phyloP scores from a whole-genome alignment of 2,797 vertebrate species.

The Crocodylus rhombifer region DNA sequence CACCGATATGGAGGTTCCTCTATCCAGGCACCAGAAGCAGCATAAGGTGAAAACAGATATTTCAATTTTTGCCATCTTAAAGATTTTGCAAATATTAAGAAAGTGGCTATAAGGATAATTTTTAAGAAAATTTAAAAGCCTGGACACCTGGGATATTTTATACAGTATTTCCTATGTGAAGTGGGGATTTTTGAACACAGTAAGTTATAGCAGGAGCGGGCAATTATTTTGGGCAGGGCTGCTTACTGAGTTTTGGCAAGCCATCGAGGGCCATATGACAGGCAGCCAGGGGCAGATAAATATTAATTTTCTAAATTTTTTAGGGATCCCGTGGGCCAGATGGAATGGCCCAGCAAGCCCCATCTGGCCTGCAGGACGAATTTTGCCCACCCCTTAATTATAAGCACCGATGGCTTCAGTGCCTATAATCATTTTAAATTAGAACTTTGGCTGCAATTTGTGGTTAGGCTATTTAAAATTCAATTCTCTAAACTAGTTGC shows the following conservation, averaged over 20 bases:
- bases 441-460: neutral
- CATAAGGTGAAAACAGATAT: neutral
- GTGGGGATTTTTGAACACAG: neutral
- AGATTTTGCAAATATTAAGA: neutral
- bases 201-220: too few relatives aligned
- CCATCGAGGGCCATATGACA: too few relatives aligned
- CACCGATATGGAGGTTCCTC: neutral
- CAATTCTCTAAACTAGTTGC: neutral
- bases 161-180: neutral
- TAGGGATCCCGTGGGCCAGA: too few relatives aligned
- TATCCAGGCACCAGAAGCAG: neutral
- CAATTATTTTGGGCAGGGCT: too few relatives aligned
- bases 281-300: too few relatives aligned
- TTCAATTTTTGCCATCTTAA: neutral
- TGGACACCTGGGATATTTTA: neutral
- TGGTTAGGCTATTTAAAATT: neutral
- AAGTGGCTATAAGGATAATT: neutral
- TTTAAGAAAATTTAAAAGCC: neutral
- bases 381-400: too few relatives aligned
- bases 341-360: too few relatives aligned
- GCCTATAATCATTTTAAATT: neutral
- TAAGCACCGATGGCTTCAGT: neutral
- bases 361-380: too few relatives aligned
- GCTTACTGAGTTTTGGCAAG: too few relatives aligned
- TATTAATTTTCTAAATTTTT: too few relatives aligned